Evolutionary conservation across 1,140 invertebrate genomes (phyloP).

Genomic region (Penaeus japonicus): DNA sequence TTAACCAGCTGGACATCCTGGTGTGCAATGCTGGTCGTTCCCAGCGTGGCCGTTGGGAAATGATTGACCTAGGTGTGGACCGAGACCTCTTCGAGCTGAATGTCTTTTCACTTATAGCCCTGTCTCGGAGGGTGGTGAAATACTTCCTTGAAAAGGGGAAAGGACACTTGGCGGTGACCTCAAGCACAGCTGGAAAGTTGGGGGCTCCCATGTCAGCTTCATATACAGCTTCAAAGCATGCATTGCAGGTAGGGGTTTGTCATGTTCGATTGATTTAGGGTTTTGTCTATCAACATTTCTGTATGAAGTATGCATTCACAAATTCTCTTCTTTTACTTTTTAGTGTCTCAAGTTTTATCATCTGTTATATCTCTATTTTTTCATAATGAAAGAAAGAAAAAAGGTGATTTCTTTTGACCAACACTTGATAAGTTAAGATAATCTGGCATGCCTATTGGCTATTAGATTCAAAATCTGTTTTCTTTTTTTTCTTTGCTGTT

Average conservation of each 20-base stretch:
- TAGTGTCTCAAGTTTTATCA: neutral
- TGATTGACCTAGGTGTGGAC: slow-evolving; percentile 80
- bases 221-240: slow-evolving; percentile 83
- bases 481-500: neutral
- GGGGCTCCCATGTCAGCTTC: slow-evolving; percentile 77
- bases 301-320: neutral
- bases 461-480: neutral
- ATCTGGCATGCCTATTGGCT: neutral
- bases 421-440: neutral
- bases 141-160: slow-evolving; percentile 52
- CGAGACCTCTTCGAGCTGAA: slow-evolving; percentile 82
- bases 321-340: neutral
- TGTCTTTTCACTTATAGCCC: slow-evolving; percentile 78
- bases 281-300: neutral
- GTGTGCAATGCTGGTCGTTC: slow-evolving; percentile 84
- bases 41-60: slow-evolving; percentile 79
- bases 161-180: slow-evolving; percentile 77
- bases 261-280: neutral
- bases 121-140: slow-evolving; percentile 73
- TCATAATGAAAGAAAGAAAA: neutral
- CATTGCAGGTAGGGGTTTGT: slow-evolving; percentile 74
- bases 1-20: slow-evolving; percentile 75
- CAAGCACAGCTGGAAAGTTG: slow-evolving; percentile 76
- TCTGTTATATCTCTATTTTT: neutral
- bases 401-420: neutral